Conservation (phyloP, 2,113 vertebrate genomes). For the Pipra filicauda region DNA sequence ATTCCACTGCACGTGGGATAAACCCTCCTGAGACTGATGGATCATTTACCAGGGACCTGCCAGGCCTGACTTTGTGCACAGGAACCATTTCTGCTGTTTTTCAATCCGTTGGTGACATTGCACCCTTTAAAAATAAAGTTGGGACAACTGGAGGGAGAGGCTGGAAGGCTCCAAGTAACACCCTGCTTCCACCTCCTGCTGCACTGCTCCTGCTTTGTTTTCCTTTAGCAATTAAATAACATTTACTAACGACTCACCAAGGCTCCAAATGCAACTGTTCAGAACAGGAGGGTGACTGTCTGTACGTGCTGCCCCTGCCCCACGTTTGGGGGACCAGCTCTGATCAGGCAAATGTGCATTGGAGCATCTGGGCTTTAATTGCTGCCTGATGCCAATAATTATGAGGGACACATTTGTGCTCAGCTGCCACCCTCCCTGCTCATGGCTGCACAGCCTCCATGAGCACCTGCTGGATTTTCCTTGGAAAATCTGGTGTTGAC, state of each 20-base stretch:
- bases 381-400: neutral
- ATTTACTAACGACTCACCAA: neutral
- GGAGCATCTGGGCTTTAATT: neutral
- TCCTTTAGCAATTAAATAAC: neutral
- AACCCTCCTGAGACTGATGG: neutral
- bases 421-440: neutral
- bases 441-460: neutral
- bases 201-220: neutral
- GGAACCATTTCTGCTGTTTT: neutral
- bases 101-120: neutral
- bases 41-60: neutral
- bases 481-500: neutral
- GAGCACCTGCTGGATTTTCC: neutral
- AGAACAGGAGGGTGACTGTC: neutral
- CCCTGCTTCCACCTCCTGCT: neutral
- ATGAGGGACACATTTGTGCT: fast-evolving
- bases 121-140: neutral
- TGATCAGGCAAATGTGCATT: neutral
- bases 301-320: neutral
- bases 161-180: neutral
- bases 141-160: neutral
- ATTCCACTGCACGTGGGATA: neutral
- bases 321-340: neutral
- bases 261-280: neutral
- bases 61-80: neutral